Percentiles rank a stretch among this genome's conserved stretches.
phyloP scores from a whole-genome alignment of 1,140 invertebrate species.

The Pristionchus pacificus region DNA sequence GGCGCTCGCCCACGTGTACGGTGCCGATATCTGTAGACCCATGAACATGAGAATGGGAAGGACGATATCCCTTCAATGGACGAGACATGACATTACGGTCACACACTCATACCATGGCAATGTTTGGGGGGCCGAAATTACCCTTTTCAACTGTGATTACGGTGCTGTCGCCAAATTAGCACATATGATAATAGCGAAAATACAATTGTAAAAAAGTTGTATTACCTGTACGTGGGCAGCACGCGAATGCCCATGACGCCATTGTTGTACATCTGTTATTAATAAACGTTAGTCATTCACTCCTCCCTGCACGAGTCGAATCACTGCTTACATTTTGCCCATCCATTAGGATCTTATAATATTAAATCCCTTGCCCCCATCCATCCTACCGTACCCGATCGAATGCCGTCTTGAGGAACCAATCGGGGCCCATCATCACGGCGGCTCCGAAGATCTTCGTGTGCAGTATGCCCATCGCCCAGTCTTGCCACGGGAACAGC shows the following conservation, averaged over 20 bases:
- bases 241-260: conserved; percentile 83
- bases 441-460: conserved; percentile 95
- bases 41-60: conserved; percentile 34
- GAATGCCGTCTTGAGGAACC: conserved; percentile 80
- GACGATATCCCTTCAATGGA: conserved; percentile 32
- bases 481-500: conserved; percentile 71
- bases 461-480: conserved; percentile 90
- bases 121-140: too few species aligned
- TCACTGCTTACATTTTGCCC: too few species aligned
- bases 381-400: conserved; percentile 79
- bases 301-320: too few species aligned
- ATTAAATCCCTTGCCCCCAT: too few species aligned
- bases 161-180: too few species aligned
- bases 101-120: too few species aligned
- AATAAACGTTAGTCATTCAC: background rate
- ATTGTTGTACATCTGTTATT: conserved; percentile 69
- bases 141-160: too few species aligned
- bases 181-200: too few species aligned
- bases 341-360: too few species aligned
- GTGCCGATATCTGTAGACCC: background rate
- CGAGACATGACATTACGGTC: conserved; percentile 38
- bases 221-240: background rate
- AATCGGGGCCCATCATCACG: conserved; percentile 95
- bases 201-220: too few species aligned
- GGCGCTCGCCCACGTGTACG: conserved; percentile 19